Conservation (phyloP, 2,888 invertebrate species). For the Stenurella melanura region DNA sequence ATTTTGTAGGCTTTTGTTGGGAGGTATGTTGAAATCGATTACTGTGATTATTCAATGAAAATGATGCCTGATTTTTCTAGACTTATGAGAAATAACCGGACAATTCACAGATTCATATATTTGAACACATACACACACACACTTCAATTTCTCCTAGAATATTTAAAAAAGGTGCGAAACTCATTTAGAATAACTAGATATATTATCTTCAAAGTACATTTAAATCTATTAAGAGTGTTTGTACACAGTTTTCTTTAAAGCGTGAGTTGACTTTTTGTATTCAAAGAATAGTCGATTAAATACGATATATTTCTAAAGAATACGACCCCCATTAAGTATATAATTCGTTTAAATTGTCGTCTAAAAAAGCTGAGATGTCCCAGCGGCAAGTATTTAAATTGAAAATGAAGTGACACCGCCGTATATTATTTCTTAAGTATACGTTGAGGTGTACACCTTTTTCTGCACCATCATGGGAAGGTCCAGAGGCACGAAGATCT, state of each 20-base stretch:
- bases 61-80: no score
- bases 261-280: constrained; percentile 38
- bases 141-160: no score
- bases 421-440: constrained; percentile 60
- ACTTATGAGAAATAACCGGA: no score
- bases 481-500: constrained; percentile 70
- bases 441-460: constrained; percentile 58
- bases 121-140: no score
- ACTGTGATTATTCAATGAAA: not conserved
- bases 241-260: constrained; percentile 30
- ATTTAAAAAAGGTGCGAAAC: not conserved
- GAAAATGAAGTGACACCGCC: constrained; percentile 62
- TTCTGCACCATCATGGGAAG: constrained; percentile 71
- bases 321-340: constrained; percentile 51
- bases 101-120: no score
- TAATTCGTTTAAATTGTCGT: constrained; percentile 60
- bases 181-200: not conserved
- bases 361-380: constrained; percentile 53
- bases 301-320: constrained; percentile 45
- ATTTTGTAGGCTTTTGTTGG: not conserved
- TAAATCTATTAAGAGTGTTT: constrained; percentile 22
- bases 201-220: constrained; percentile 22
- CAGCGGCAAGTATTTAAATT: constrained; percentile 55
- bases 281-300: constrained; percentile 43
- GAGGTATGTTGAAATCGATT: not conserved